Evolutionary conservation across 2,113 vertebrate genomes (phyloP).

Genomic region (Hippopotamus amphibius): DNA sequence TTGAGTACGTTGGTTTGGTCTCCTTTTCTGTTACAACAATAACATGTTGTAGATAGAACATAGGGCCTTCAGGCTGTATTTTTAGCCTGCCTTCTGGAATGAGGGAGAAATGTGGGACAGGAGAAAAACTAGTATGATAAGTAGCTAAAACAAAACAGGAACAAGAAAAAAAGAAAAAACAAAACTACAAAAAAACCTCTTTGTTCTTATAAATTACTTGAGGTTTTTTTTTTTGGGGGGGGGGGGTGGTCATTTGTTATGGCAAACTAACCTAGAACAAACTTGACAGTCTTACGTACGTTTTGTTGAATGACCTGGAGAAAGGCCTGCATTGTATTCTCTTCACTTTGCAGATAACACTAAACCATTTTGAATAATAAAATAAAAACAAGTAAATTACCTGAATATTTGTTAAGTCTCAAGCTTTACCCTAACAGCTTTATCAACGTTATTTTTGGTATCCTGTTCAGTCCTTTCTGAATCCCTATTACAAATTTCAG

Average conservation of each 20-base stretch:
- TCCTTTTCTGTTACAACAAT: neutral
- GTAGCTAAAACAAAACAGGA: neutral
- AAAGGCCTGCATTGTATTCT: neutral
- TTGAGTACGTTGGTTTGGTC: neutral
- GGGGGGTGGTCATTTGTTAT: neutral
- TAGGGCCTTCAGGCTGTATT: neutral
- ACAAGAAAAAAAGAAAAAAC: neutral
- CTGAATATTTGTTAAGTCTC: neutral
- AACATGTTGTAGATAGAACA: neutral
- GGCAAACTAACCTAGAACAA: neutral
- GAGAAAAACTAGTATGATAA: neutral
- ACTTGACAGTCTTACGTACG: neutral
- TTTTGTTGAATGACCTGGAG: neutral
- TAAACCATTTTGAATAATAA: constrained; percentile 36
- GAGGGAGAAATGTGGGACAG: neutral
- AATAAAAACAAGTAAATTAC: constrained; percentile 14
- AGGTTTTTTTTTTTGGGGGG: neutral
- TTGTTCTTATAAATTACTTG: neutral
- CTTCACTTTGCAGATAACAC: neutral
- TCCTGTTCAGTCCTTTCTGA: neutral
- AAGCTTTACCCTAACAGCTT: neutral
- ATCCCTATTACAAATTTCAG: neutral
- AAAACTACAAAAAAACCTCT: neutral
- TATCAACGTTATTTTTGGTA: neutral
- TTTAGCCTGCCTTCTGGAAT: neutral